phyloP scores from a whole-genome alignment of 1,140 invertebrate genomes.

The Ooceraea biroi region DNA sequence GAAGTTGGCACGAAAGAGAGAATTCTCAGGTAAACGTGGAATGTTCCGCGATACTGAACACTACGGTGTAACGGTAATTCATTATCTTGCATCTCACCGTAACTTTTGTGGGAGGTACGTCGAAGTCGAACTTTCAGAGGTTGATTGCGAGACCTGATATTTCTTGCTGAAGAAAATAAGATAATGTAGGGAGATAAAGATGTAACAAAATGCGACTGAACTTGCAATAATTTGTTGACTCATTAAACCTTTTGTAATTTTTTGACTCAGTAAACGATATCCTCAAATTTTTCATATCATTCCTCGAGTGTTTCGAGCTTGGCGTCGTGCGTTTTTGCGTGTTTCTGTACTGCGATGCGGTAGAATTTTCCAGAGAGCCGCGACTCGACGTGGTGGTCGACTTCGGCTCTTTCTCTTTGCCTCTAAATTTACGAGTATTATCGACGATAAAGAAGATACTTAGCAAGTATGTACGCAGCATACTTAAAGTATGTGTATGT shows the following conservation, averaged over 20 bases:
- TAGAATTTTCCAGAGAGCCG: constrained; percentile 4
- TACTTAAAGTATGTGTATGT: constrained; percentile 8
- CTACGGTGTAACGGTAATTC: constrained; percentile 45
- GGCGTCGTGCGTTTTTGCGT: background rate
- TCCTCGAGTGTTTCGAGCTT: background rate
- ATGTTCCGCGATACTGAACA: background rate
- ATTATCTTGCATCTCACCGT: constrained; percentile 57
- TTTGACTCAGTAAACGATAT: background rate
- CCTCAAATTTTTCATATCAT: background rate
- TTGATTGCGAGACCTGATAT: constrained; percentile 24
- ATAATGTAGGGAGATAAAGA: background rate
- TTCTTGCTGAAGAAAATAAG: constrained; percentile 56
- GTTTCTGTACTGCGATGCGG: background rate
- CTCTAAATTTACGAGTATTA: constrained; percentile 22
- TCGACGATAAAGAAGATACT: constrained; percentile 30
- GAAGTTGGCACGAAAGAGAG: constrained; percentile 59
- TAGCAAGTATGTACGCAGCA: background rate
- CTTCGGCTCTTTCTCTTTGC: constrained; percentile 21
- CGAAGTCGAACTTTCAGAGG: constrained; percentile 29
- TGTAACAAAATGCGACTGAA: background rate
- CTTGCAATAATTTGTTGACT: too few species aligned
- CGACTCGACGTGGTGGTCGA: background rate
- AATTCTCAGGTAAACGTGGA: constrained; percentile 28
- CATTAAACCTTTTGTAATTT: constrained; percentile 36
- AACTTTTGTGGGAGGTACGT: background rate